A percentile compares a stretch with the other conserved stretches of the same genome.
Conservation (phyloP, 2,888 invertebrate species). For the Perithous albicinctus region DNA sequence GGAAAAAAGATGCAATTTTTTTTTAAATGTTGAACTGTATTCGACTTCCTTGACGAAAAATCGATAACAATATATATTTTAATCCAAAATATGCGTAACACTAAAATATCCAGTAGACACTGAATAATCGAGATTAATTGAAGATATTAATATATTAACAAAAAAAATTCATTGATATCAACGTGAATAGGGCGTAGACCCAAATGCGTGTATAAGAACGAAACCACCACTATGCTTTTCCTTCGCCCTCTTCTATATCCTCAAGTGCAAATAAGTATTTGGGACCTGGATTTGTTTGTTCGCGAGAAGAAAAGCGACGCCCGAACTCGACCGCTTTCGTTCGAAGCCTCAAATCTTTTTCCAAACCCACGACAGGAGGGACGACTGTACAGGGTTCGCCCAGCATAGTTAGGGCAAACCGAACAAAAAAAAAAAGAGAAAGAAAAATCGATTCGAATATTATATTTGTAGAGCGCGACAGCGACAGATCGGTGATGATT, state of each 20-base stretch:
- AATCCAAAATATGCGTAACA: too few relatives aligned
- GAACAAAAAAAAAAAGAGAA: conserved; percentile 1
- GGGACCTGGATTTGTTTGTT: conserved; percentile 50
- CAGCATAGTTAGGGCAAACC: not conserved
- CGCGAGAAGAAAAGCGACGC: conserved; percentile 20
- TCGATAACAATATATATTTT: too few relatives aligned
- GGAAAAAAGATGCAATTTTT: too few relatives aligned
- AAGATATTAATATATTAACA: too few relatives aligned
- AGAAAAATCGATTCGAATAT: conserved; percentile 22
- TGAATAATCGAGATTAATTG: too few relatives aligned
- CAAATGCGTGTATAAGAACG: not conserved
- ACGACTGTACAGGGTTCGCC: not conserved
- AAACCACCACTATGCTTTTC: not conserved
- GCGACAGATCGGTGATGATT: not conserved
- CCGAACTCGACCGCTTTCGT: conserved; percentile 6
- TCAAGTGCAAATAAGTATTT: conserved; percentile 53
- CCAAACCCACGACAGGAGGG: conserved; percentile 25
- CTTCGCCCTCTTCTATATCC: conserved; percentile 9
- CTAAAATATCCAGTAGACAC: too few relatives aligned
- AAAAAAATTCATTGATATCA: too few relatives aligned
- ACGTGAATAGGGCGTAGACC: too few relatives aligned
- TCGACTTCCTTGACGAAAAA: too few relatives aligned
- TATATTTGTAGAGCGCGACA: conserved; percentile 51
- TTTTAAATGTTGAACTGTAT: too few relatives aligned
- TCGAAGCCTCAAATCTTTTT: conserved; percentile 28